Percentiles rank a stretch among this genome's conserved stretches.
These are phyloP conservation scores for Grantiella picta DNA, from an alignment of 2,113 vertebrate species.

Conservation along the genomic window DNA sequence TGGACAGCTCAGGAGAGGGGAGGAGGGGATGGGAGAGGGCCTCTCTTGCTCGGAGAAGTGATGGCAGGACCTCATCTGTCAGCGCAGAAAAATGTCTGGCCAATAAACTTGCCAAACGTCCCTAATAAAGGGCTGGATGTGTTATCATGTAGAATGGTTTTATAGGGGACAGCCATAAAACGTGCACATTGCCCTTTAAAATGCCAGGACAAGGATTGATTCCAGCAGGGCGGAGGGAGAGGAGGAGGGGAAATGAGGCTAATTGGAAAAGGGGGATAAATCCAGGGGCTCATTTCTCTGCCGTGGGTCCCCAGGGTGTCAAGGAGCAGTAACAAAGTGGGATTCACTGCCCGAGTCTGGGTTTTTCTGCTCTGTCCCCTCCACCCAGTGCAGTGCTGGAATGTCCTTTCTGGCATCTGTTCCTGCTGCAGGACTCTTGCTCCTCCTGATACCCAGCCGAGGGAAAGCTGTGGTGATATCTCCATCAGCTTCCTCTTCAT, in stretches of 20 bases:
- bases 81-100: conserved; percentile 44
- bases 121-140: conserved; percentile 64
- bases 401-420: neutral
- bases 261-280: conserved; percentile 59
- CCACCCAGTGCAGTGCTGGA: neutral
- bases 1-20: neutral
- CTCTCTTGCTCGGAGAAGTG: neutral
- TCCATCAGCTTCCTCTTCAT: neutral
- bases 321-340: neutral
- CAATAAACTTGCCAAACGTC: conserved; percentile 66
- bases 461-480: neutral
- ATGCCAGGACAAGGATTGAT: conserved; percentile 63
- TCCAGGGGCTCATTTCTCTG: conserved; percentile 17
- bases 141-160: conserved; percentile 66
- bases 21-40: neutral
- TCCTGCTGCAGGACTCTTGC: neutral
- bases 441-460: neutral
- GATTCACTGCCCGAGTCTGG: neutral
- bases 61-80: conserved; percentile 58
- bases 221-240: neutral
- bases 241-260: conserved; percentile 34
- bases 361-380: neutral
- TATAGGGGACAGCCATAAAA: conserved; percentile 60
- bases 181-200: conserved; percentile 66
- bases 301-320: neutral